Percentiles rank a stretch among this genome's conserved stretches.
Conservation (phyloP, 2,888 invertebrate genomes). For the Macrophya annulata region DNA sequence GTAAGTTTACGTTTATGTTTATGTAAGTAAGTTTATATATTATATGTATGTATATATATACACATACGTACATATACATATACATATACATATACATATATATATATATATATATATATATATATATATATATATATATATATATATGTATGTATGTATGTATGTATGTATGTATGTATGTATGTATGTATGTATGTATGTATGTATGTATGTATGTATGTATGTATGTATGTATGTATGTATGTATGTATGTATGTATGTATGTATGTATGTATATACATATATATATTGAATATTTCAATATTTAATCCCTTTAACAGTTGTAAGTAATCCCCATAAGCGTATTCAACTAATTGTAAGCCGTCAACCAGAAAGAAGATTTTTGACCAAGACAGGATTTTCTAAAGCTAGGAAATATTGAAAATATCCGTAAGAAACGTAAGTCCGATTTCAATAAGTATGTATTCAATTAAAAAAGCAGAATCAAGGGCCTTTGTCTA, state of each 20-base stretch:
- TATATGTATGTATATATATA: too few relatives aligned
- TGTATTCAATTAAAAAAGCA: neutral
- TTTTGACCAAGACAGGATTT: slow-evolving; percentile 52
- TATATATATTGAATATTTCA: slow-evolving; percentile 12
- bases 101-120: too few relatives aligned
- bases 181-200: too few relatives aligned
- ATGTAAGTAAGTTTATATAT: too few relatives aligned
- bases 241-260: slow-evolving; percentile 7
- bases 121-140: too few relatives aligned
- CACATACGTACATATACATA: too few relatives aligned
- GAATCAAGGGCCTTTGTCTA: neutral
- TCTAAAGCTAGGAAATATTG: slow-evolving; percentile 22
- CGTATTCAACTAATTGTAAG: slow-evolving; percentile 68
- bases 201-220: too few relatives aligned
- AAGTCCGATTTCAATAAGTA: neutral
- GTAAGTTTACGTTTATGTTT: too few relatives aligned
- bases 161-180: too few relatives aligned
- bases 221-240: too few relatives aligned
- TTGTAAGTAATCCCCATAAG: slow-evolving; percentile 69
- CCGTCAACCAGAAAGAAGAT: slow-evolving; percentile 69
- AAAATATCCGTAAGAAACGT: neutral
- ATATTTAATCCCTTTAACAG: slow-evolving; percentile 58
- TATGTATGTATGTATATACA: neutral
- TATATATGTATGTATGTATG: too few relatives aligned
- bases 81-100: too few relatives aligned